Base-by-base conservation (phyloP, 23 tunicate species). In the Halocynthia aurantium region DNA sequence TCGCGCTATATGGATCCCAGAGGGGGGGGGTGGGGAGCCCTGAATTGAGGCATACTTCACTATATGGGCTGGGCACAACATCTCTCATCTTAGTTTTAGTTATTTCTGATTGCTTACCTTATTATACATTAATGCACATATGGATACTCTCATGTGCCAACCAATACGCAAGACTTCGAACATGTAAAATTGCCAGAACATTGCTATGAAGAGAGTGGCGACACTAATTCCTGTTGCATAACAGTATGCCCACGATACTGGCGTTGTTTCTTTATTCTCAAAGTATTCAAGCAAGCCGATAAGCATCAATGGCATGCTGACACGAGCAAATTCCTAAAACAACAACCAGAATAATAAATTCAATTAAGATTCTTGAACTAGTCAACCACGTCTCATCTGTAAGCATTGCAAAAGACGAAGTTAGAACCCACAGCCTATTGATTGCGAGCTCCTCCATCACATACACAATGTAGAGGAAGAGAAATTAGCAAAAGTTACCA, bases 111-210 rank as follows among this genome's bases (percentile, higher is more conserved):
- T 0, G 44, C 44, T 12, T 67, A 67, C 72, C 72, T 96, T 96
- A 62, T 96, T 78, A 77, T 85, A 96, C 96, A 96, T 96, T 10
- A 96, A 57, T 8, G 88, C 87, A 71, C 84, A 84, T 8, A 70
- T 69, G 15, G 98, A 89, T 7, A 70, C 83, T 71, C 89, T 75
- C 5, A 85, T 49, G 64, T 93, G 92, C 98, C 89, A 83, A 21
- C 98, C 98, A 6, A 87, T 17, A 50, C 67, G 80, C 77, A 62
- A 80, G 10, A 80, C 69, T 44, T 70, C 53, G 57, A 50, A 72
- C 58, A 80, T 71, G 12, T 62, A 57, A 6, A 55, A 5, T 17
- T 82, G 84, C 60, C 72, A 84, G 40, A 70, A 17, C 40, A 80
- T 5, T 6, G 77, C 55, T n/a, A 56, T 21, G 10, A 80, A 9